These are phyloP conservation scores for Diaphora mendica DNA, from an alignment of 2,888 invertebrate genomes.

Conservation along the genomic window DNA sequence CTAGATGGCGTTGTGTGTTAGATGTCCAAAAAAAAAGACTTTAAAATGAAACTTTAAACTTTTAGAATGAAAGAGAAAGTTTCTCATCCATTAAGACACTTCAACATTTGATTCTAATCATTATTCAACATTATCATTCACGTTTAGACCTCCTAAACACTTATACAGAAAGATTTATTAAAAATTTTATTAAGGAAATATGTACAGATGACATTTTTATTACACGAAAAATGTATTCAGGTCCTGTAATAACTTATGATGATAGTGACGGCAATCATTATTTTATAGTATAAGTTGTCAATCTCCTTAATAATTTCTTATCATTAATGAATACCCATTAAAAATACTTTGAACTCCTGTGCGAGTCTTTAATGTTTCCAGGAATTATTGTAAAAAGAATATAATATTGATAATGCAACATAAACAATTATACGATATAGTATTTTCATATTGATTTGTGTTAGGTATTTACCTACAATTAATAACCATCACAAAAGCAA, in stretches of 20 bases:
- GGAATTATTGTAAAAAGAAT: conserved; percentile 11
- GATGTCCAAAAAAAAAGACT: too few species aligned
- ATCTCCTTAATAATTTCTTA: background rate
- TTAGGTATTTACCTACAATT: conserved; percentile 8
- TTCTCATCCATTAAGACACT: background rate
- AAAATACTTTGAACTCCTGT: conserved; percentile 8
- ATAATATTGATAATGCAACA: conserved; percentile 21
- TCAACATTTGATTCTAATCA: background rate
- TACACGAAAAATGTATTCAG: background rate
- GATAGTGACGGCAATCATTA: background rate
- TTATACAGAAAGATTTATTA: background rate
- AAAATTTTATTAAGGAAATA: background rate
- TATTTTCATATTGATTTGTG: conserved; percentile 11
- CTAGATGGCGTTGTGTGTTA: too few species aligned
- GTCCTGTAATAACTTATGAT: background rate
- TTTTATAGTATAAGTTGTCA: conserved; percentile 9
- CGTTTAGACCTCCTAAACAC: background rate
- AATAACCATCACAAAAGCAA: background rate
- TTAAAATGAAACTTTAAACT: background rate
- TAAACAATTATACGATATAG: conserved; percentile 16
- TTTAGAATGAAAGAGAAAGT: background rate
- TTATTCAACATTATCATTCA: background rate
- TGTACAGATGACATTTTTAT: background rate
- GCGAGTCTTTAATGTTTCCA: conserved; percentile 30
- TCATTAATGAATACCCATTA: conserved; percentile 17